Evolutionary conservation across 2,797 vertebrate genomes (phyloP).

Genomic region (Clarias pachynema): DNA sequence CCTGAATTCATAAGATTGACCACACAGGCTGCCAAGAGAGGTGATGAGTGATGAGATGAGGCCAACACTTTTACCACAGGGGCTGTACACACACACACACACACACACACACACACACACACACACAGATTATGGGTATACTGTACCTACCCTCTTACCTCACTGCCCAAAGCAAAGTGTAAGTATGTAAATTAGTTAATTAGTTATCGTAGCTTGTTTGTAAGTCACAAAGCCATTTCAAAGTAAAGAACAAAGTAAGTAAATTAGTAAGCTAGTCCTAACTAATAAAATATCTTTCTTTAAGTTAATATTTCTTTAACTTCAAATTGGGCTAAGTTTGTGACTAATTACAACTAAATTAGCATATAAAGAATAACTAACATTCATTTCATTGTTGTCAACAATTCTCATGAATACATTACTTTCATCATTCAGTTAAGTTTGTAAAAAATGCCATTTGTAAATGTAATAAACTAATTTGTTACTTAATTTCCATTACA

Average conservation of each 20-base stretch:
- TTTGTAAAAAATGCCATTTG: too few species aligned
- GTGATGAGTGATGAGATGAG: conserved; percentile 16
- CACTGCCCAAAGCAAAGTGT: not conserved
- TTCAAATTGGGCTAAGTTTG: too few species aligned
- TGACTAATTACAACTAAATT: too few species aligned
- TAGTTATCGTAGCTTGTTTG: not conserved
- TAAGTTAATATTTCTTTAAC: not conserved
- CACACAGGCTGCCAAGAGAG: conserved; percentile 16
- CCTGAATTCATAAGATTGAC: not conserved
- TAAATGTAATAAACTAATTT: too few species aligned
- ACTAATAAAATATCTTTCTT: not conserved
- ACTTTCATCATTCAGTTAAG: too few species aligned
- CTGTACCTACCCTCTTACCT: not conserved
- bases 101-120: conserved; percentile 21
- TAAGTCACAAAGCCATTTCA: not conserved
- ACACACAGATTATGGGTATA: not conserved
- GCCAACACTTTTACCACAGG: conserved; percentile 35
- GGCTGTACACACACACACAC: conserved; percentile 26
- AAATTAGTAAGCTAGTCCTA: not conserved
- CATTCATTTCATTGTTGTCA: too few species aligned
- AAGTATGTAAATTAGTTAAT: not conserved
- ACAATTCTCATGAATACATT: too few species aligned
- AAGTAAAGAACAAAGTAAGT: not conserved
- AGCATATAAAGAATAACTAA: too few species aligned
- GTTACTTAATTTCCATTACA: too few species aligned